Conservation (phyloP, 2,113 vertebrate species). For the Sterna hirundo region DNA sequence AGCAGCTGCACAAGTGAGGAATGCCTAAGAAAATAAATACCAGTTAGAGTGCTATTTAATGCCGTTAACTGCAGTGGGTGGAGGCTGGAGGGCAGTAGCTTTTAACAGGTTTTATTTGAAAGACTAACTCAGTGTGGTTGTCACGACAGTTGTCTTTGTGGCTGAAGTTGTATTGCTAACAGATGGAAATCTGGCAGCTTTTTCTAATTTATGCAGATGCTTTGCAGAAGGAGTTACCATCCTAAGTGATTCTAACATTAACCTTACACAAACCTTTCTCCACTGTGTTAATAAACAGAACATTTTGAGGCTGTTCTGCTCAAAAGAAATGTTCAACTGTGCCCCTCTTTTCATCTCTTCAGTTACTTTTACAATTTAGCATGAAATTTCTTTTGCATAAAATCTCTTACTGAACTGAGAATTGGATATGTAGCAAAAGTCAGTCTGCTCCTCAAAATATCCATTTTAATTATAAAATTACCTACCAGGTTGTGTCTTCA, state of each 20-base stretch:
- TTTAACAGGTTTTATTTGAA: slow-evolving; percentile 81
- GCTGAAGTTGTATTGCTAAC: slow-evolving; percentile 73
- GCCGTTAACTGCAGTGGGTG: slow-evolving; percentile 65
- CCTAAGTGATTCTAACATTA: slow-evolving; percentile 52
- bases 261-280: slow-evolving; percentile 55
- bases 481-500: slow-evolving; percentile 13
- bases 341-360: slow-evolving; percentile 10
- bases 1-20: slow-evolving; percentile 71
- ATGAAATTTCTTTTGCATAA: background rate
- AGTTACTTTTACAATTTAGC: background rate
- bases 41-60: slow-evolving; percentile 72
- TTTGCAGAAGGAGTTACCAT: slow-evolving; percentile 59
- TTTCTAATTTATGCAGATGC: slow-evolving; percentile 66
- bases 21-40: slow-evolving; percentile 79
- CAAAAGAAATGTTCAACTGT: slow-evolving; percentile 27
- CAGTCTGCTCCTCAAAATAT: background rate
- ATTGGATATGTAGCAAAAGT: background rate
- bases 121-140: slow-evolving; percentile 76
- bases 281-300: slow-evolving; percentile 59
- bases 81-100: slow-evolving; percentile 74
- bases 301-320: slow-evolving; percentile 26
- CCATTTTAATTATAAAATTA: slow-evolving; percentile 17
- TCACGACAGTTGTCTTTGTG: slow-evolving; percentile 79
- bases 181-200: slow-evolving; percentile 75
- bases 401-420: background rate